These are phyloP conservation scores for Herpetotheres cachinnans DNA, from an alignment of 2,113 vertebrate genomes.

Conservation along the genomic window DNA sequence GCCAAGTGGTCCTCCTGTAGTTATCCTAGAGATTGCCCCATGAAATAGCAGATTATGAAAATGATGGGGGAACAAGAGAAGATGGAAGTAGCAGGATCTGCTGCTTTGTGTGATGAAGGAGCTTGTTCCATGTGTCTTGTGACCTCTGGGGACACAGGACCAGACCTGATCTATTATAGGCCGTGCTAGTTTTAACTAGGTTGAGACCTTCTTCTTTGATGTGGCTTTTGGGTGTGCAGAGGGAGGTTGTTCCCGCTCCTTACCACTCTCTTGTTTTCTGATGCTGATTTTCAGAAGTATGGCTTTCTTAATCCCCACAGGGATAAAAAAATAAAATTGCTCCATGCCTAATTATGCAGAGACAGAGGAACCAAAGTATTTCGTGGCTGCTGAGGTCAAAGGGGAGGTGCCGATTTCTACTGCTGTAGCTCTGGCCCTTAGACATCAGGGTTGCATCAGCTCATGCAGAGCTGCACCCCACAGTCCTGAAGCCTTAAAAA, in stretches of 20 bases:
- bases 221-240: background rate
- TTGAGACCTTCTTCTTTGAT: background rate
- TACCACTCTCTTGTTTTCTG: background rate
- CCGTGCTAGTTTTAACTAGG: background rate
- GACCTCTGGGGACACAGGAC: background rate
- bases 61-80: background rate
- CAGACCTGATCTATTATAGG: background rate
- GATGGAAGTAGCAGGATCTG: background rate
- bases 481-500: background rate
- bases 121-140: background rate
- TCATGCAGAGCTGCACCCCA: background rate
- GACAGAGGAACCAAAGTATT: background rate
- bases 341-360: background rate
- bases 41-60: background rate
- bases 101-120: background rate
- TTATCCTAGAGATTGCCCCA: rapidly evolving
- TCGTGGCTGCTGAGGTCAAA: background rate
- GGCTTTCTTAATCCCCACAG: background rate
- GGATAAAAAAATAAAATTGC: background rate
- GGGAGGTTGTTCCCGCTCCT: background rate
- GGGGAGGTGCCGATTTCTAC: background rate
- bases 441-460: background rate
- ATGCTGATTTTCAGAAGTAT: background rate
- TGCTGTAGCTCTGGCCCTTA: background rate
- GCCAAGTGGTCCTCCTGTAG: background rate